Conservation (phyloP, 2,113 vertebrate species). For the Hoplias malabaricus region DNA sequence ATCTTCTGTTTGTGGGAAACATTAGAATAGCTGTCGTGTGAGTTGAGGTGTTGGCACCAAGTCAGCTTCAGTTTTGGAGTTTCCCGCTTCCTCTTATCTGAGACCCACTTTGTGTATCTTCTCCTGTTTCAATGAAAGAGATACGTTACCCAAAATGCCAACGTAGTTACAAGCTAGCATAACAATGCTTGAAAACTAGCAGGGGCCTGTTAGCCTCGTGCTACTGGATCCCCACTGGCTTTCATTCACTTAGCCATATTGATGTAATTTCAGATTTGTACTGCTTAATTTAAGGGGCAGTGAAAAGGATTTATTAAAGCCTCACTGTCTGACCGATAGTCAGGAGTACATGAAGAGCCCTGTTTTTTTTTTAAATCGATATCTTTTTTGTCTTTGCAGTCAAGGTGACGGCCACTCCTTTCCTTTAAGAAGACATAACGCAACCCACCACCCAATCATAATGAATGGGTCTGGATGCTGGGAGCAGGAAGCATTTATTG, state of each 20-base stretch:
- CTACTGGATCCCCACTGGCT: background rate
- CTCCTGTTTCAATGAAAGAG: background rate
- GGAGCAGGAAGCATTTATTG: constrained; percentile 61
- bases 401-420: constrained; percentile 82
- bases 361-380: background rate
- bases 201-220: background rate
- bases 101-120: background rate
- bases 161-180: background rate
- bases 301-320: too few species aligned
- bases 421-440: constrained; percentile 73
- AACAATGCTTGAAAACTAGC: background rate
- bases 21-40: too few species aligned
- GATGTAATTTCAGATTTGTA: too few species aligned
- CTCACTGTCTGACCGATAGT: too few species aligned
- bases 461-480: constrained; percentile 72
- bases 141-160: background rate
- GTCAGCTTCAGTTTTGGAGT: background rate
- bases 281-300: background rate
- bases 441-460: constrained; percentile 75
- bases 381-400: constrained; percentile 59
- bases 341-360: too few species aligned
- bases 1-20: too few species aligned
- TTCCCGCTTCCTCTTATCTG: background rate
- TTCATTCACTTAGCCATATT: background rate
- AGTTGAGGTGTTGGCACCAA: background rate